Conservation (phyloP, 2,797 vertebrate species). For the Discoglossus pictus region DNA sequence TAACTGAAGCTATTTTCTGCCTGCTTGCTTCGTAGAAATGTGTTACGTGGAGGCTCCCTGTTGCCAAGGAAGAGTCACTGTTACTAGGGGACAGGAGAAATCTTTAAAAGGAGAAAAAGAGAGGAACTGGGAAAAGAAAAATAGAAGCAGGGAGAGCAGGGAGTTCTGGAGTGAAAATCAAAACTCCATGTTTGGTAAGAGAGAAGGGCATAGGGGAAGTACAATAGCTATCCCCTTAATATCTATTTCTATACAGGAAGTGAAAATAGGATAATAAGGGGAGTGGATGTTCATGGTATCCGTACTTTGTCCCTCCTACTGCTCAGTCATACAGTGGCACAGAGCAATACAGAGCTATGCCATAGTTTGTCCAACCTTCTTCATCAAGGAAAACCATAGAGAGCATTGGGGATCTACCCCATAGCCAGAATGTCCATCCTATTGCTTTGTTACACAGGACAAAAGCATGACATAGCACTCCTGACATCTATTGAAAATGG, state of each 20-base stretch:
- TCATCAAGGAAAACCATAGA: conserved; percentile 11
- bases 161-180: not conserved
- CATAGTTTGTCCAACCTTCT: conserved; percentile 8
- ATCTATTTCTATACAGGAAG: too few relatives aligned
- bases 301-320: conserved; percentile 10
- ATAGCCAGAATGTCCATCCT: not conserved
- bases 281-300: too few relatives aligned
- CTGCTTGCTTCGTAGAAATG: conserved; percentile 42
- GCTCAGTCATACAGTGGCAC: conserved; percentile 9
- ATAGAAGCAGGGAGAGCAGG: conserved; percentile 1
- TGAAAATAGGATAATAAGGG: too few relatives aligned
- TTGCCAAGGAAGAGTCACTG: conserved; percentile 52
- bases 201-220: too few relatives aligned
- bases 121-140: conserved; percentile 8
- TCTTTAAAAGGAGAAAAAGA: conserved; percentile 47
- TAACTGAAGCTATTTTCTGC: conserved; percentile 52
- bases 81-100: conserved; percentile 47
- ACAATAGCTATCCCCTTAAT: too few relatives aligned
- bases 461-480: not conserved
- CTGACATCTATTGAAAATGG: too few relatives aligned
- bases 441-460: not conserved
- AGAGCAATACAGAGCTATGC: not conserved
- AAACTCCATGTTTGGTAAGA: not conserved
- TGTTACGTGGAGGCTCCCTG: conserved; percentile 48
- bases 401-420: conserved; percentile 1